A percentile compares a stretch with the other conserved stretches of the same genome.
Evolutionary conservation across 2,113 vertebrate genomes (phyloP).

Genomic region (Trochalopteron elliotii): DNA sequence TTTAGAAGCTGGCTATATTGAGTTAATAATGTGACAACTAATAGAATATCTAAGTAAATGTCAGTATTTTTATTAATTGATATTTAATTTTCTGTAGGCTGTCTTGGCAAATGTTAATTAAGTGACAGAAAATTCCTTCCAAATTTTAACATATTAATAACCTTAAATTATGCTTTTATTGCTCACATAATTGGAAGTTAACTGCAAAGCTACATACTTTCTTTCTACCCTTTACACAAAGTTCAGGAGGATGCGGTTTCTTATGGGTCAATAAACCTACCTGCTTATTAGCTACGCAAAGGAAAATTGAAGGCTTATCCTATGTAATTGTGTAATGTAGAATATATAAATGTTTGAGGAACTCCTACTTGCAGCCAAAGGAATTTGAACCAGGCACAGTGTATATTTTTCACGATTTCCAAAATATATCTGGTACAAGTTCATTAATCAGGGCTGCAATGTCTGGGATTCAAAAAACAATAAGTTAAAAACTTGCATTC

Average conservation of each 20-base stretch:
- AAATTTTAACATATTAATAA: constrained; percentile 70
- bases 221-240: background rate
- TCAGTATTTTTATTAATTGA: constrained; percentile 71
- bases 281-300: background rate
- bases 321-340: background rate
- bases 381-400: fast-evolving
- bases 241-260: background rate
- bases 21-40: constrained; percentile 77
- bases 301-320: background rate
- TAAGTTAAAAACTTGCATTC: background rate
- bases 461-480: background rate
- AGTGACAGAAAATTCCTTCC: constrained; percentile 68
- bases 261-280: background rate
- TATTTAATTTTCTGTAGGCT: constrained; percentile 70
- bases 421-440: background rate
- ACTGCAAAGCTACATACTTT: constrained; percentile 31
- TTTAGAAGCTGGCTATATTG: constrained; percentile 61
- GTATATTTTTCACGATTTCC: background rate
- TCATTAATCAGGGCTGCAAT: background rate
- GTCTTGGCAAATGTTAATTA: constrained; percentile 75
- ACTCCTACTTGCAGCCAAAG: background rate
- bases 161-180: constrained; percentile 68
- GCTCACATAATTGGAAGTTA: constrained; percentile 65
- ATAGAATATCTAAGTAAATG: constrained; percentile 70
- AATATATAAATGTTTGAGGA: background rate